Base-by-base conservation (phyloP, 2,797 vertebrate species). In the Momotus momota region DNA sequence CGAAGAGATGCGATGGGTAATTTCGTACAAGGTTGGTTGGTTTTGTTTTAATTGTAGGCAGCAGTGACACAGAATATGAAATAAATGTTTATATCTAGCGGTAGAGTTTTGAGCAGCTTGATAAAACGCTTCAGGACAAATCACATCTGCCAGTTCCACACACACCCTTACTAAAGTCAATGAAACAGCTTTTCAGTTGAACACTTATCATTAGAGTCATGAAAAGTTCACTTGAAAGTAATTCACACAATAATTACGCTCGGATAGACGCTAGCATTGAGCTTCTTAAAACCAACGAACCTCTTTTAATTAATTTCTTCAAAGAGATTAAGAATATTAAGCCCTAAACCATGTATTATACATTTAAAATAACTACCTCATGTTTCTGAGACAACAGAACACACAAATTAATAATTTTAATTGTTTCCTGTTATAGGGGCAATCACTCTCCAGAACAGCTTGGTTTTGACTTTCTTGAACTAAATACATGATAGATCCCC, bases 81-180 rank as follows among this genome's bases (percentile, higher is more conserved):
- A 81, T 55, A 57, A 60, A 52, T 69, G 61, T 67, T 87, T 58
- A 66, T 55, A 70, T 57, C 64, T 92, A 83, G 86, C 18, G 86
- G 91, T 21, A 95, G 72, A 43, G 31, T 85, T 87, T 70, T 43
- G 71, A 90, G 46, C 77, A 89, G 89, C 77, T 77, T 73, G 46
- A 46, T 74, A 87, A 71, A 93, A 93, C 1, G 20, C 86, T 89
- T 52, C 72, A 89, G 91, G 91, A 94, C 72, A 95, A 91, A 80
- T 61, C 57, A 82, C 86, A 96, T 67, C 85, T 92, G 93, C 72
- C 84, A 72, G 26, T 21, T 54, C 57, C 19, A 78, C 72, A 45
- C 66, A 75, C 74, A 80, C 73, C 49, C 31, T 40, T 29, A 43
- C 60, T 43, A 6, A 67, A 92, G 79, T 57, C 86, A 87, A 6